A percentile compares a stretch with the other conserved stretches of the same genome.
phyloP scores from a whole-genome alignment of 2,113 vertebrate genomes.

The Bufo bufo region DNA sequence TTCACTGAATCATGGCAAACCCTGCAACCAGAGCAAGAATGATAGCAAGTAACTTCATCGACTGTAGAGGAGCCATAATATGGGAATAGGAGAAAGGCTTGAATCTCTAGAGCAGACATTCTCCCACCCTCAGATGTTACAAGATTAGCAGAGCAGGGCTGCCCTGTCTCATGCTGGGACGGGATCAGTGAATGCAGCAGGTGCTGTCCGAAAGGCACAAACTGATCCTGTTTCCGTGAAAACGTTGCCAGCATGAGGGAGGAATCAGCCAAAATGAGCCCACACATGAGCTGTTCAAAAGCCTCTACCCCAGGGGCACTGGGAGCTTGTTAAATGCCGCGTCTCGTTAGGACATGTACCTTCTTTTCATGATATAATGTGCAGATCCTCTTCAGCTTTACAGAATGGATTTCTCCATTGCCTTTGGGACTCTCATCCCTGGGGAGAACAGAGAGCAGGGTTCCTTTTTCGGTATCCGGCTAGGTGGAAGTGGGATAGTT shows the following conservation, averaged over 20 bases:
- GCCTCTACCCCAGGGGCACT: neutral
- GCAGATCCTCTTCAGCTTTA: constrained; percentile 90
- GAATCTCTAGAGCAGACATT: constrained; percentile 3
- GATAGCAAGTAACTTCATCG: neutral
- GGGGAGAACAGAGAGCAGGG: constrained; percentile 79
- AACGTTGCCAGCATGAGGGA: constrained; percentile 55
- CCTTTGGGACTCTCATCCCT: constrained; percentile 87
- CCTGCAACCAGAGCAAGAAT: neutral
- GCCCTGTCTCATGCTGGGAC: constrained; percentile 44
- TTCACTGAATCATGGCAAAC: neutral
- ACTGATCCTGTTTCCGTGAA: constrained; percentile 57
- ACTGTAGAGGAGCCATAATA: neutral
- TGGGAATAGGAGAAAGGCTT: neutral
- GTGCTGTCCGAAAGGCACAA: constrained; percentile 51
- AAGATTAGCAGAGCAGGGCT: constrained; percentile 37
- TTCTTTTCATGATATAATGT: constrained; percentile 96
- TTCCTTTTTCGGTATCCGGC: constrained; percentile 88
- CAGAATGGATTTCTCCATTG: constrained; percentile 81
- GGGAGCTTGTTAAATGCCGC: constrained; percentile 52
- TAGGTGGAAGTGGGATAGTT: constrained; percentile 85
- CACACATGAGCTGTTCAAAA: constrained; percentile 44
- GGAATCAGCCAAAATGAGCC: constrained; percentile 57
- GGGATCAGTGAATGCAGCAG: constrained; percentile 56
- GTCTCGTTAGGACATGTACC: constrained; percentile 71
- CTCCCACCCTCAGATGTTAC: constrained; percentile 8